Evolutionary conservation across 2,113 vertebrate genomes (phyloP), one percentile per base, ranked within the genome.

Genomic region (Todiramphus chloris): DNA sequence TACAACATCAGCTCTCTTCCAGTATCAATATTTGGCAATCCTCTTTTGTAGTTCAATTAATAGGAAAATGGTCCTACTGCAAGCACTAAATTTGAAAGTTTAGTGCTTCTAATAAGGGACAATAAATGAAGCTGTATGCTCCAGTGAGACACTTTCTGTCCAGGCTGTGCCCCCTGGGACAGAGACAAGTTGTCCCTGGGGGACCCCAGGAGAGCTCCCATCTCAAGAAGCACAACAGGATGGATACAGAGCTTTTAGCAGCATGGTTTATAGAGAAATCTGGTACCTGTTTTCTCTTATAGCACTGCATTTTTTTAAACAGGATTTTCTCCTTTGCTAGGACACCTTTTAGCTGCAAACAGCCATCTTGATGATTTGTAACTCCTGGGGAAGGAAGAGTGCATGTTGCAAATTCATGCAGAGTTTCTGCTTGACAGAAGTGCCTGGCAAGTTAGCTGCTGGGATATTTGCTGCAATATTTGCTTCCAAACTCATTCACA

Each of bases 1-100:
- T 60, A 74, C 4, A 1, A 10, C 24, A 64, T 68, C 91, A 81
- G 68, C 33, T 91, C 77, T 64, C 83, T 60, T 69, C 27, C 35
- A 18, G 39, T 89, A 91, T 91, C 89, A 95, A 66, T 94, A 93
- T 72, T 85, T 60, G 73, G 43, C 70, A 66, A 82, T 89, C 92
- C 53, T 82, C 87, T 72, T 96, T n/a, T 48, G 66, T 76, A 25
- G 69, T 60, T 87, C 6, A 2, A n/a, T 93, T 81, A 72, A 72
- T 82, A 94, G 73, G 46, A 75, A 92, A 39, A 73, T 11, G 8
- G 58, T 31, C 89, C 53, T 53, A 27, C 83, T 95, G 73, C 77
- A 95, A 93, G 59, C 24, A 15, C 13, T n/a, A 58, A 63, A 48
- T 68, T 72, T 56, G 24, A 79, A 89, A 89, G 62, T 37, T 94